These are phyloP conservation scores for Prionace glauca DNA, from an alignment of 2,797 vertebrate species.

Conservation along the genomic window DNA sequence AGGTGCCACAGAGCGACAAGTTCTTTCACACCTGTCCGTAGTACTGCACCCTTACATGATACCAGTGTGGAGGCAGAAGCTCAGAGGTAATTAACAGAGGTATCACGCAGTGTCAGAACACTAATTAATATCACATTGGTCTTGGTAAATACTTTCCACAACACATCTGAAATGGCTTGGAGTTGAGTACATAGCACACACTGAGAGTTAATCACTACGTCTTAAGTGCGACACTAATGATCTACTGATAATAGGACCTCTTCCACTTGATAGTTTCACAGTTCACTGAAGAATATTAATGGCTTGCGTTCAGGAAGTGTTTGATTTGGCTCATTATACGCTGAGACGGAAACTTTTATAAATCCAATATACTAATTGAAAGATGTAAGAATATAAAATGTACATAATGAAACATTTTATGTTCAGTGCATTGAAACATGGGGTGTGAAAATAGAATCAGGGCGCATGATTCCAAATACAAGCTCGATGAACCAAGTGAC, in stretches of 20 bases:
- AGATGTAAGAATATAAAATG: neutral
- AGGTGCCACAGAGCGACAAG: neutral
- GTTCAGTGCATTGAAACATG: neutral
- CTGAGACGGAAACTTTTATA: neutral
- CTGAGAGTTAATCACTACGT: neutral
- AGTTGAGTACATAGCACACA: neutral
- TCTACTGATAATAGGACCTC: neutral
- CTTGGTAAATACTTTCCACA: neutral
- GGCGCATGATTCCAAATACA: neutral
- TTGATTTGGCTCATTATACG: constrained; percentile 10
- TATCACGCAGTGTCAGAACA: neutral
- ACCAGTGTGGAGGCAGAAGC: neutral
- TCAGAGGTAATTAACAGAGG: neutral
- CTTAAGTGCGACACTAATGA: neutral
- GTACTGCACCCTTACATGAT: neutral
- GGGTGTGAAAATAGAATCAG: neutral
- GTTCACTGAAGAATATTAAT: constrained; percentile 5
- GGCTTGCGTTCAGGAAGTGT: neutral
- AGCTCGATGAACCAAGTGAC: neutral
- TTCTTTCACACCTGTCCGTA: neutral
- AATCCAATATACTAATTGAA: neutral
- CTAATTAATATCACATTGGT: constrained; percentile 1
- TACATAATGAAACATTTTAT: neutral
- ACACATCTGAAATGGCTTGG: constrained; percentile 20
- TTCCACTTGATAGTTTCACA: neutral